phyloP scores from a whole-genome alignment of 2,113 vertebrate genomes.

The Brachyhypopomus occidentalis region DNA sequence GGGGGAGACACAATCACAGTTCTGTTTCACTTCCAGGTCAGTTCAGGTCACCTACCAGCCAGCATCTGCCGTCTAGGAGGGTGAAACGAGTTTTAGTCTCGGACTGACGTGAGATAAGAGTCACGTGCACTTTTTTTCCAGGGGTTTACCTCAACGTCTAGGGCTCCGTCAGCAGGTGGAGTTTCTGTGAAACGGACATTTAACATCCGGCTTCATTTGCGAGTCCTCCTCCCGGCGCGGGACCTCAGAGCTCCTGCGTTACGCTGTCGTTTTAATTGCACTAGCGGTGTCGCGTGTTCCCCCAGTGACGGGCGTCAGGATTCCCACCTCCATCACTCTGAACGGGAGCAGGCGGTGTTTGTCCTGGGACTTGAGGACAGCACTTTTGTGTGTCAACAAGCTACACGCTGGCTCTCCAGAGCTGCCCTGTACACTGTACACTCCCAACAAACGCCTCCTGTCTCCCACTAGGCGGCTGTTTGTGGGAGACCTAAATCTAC shows the following conservation, averaged over 20 bases:
- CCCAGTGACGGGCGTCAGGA: slow-evolving; percentile 29
- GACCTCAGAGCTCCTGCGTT: slow-evolving; percentile 43
- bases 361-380: slow-evolving; percentile 45
- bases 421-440: slow-evolving; percentile 5
- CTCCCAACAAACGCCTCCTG: slow-evolving; percentile 24
- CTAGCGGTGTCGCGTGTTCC: slow-evolving; percentile 39
- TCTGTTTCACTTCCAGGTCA: neutral
- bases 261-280: slow-evolving; percentile 54
- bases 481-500: neutral
- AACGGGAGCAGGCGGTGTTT: slow-evolving; percentile 46
- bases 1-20: neutral
- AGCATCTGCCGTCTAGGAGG: too few relatives aligned
- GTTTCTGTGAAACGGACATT: slow-evolving; percentile 39
- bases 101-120: neutral
- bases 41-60: neutral
- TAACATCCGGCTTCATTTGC: slow-evolving; percentile 19
- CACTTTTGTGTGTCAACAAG: slow-evolving; percentile 48
- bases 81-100: neutral
- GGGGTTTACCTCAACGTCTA: neutral
- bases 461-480: neutral
- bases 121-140: neutral
- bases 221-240: slow-evolving; percentile 20
- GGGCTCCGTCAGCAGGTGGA: neutral
- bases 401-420: slow-evolving; percentile 29
- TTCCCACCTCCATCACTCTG: slow-evolving; percentile 39